Base-by-base conservation (phyloP, 1,140 invertebrate species). In the Drosophila kepulauana region DNA sequence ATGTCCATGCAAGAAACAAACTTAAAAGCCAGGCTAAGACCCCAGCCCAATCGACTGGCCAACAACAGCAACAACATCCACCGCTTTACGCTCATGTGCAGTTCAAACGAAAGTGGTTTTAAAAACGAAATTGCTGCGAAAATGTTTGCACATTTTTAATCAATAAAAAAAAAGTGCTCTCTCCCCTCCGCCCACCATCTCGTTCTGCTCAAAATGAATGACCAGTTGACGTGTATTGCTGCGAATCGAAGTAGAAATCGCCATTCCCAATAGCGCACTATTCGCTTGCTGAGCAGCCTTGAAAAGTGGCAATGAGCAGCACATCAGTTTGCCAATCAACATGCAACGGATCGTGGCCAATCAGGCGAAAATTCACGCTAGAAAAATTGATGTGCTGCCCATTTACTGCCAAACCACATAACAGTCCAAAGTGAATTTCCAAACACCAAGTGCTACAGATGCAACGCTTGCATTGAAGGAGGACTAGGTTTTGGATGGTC, bases 141-240 rank as follows among this genome's bases (percentile, higher is more conserved):
- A 88, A 72, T 87, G 84, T 88, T 88, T 88, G 85, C 84, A 88
- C 85, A 88, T 82, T 88, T 88, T 88, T 89, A 88, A 88, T 88
- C 84, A 88, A 88, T 88, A 88, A 81, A 80, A 78, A 78, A 75
- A 77, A 69, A 54, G 20, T 25, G 20, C 20, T 25, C 54, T 28
- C 33, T 56, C 25, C 25, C 30, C 30, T 33, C 35, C 7, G 2
- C 7, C 10, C 10, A 0, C 3, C 2, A 38, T 38, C 5, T 25
- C 20, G 20, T 25, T 25, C 20, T 25, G 38, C 56, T n/a, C 59
- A 62, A 66, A 62, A 70, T 56, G 75, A 71, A 78, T 71, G 78
- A 73, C 58, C 63, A 67, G 78, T 79, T 79, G 81, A 73, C 81
- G 61, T 84, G 81, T 35, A 28, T 35, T 56, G 64, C 64, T 56